Conservation (phyloP, 2,797 vertebrate species). For the Chromobotia macracanthus region DNA sequence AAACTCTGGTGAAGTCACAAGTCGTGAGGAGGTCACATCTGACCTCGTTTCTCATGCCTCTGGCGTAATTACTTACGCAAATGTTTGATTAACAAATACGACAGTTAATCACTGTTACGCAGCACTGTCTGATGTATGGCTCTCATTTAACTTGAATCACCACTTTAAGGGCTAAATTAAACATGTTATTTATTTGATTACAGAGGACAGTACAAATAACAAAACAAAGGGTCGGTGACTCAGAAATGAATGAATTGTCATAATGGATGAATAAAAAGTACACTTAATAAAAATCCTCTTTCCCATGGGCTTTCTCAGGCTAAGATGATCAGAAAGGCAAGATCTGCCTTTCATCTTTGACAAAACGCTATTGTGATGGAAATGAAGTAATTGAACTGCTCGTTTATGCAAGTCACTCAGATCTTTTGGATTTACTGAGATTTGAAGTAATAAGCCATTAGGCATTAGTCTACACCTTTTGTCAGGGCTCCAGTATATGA, state of each 20-base stretch:
- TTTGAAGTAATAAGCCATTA: background rate
- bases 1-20: background rate
- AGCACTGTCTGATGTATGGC: conserved; percentile 33
- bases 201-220: conserved; percentile 1
- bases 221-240: background rate
- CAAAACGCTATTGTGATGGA: background rate
- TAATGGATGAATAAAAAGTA: background rate
- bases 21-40: background rate
- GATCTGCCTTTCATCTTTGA: background rate
- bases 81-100: background rate
- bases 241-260: conserved; percentile 3
- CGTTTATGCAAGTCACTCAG: background rate
- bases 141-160: conserved; percentile 47
- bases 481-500: background rate
- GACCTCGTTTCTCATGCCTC: background rate
- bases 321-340: background rate
- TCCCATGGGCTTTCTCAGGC: background rate
- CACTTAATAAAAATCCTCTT: background rate
- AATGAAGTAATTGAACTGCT: background rate
- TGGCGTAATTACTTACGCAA: background rate
- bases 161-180: conserved; percentile 10
- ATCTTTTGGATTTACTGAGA: background rate
- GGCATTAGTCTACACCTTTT: background rate
- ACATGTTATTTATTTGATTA: conserved; percentile 24
- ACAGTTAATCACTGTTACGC: conserved; percentile 31